Percentiles rank a stretch among this genome's conserved stretches.
phyloP scores from a whole-genome alignment of 2,888 invertebrate species.

The Conchocele bisecta region DNA sequence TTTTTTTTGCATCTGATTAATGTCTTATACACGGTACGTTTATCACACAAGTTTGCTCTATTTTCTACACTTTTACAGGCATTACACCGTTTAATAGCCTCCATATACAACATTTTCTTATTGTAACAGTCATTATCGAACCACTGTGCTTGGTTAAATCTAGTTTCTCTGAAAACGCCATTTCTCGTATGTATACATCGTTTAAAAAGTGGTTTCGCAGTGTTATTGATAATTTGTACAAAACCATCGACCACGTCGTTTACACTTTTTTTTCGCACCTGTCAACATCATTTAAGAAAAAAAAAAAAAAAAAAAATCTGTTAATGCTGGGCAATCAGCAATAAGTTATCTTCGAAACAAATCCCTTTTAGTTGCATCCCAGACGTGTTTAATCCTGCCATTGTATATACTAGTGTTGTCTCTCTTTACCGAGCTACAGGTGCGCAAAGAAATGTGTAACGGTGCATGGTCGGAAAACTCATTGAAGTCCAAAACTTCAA shows the following conservation, averaged over 20 bases:
- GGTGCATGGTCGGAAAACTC: conserved; percentile 13
- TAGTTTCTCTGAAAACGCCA: background rate
- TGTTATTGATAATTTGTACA: background rate
- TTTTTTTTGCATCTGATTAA: background rate
- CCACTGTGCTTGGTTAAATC: background rate
- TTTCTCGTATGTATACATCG: background rate
- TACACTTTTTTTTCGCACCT: background rate
- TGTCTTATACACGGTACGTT: background rate
- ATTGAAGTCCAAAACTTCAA: conserved; percentile 1
- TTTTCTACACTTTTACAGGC: background rate
- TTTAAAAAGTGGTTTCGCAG: background rate
- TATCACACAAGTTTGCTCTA: background rate
- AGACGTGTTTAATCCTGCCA: background rate
- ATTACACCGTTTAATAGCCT: background rate
- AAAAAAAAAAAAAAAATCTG: background rate
- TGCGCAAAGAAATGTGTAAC: background rate
- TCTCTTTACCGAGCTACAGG: background rate
- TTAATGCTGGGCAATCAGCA: background rate
- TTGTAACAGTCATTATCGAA: conserved; percentile 8
- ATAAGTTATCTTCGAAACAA: background rate
- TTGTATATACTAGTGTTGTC: background rate
- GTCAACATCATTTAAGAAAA: background rate
- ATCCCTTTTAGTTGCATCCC: background rate
- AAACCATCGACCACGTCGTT: background rate
- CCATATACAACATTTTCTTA: background rate